Base-by-base conservation (phyloP, 2,888 invertebrate species). In the Drosophila pseudotalamancana region DNA sequence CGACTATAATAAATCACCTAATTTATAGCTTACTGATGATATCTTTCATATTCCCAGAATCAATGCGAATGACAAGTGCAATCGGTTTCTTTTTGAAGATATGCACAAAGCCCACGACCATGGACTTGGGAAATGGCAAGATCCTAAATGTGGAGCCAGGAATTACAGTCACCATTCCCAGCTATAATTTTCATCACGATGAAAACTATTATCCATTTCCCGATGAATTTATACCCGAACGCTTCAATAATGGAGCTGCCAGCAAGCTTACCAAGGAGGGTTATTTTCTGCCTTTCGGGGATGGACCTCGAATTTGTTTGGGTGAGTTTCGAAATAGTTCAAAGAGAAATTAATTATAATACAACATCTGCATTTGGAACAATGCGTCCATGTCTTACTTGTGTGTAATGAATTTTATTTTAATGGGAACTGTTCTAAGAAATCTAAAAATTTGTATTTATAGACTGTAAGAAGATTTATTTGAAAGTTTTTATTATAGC, bases 291-390 rank as follows among this genome's bases (percentile, higher is more conserved):
- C 81, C 89, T 3, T 90, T 90, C 23, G 90, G 91, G 0, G 86
- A 90, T 75, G 91, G 90, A 6, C 91, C 90, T 1, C 71, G 90
- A 5, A 87, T 87, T 25, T 91, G 90, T 29, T 42, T 87, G 42
- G 90, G 90, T 90, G 55, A 60, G 82, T 71, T 16, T 23, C 6
- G 1, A 2, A 2, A 9, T 9, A 0, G 4, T 4, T n/a, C n/a
- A n/a, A n/a, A n/a, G n/a, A n/a, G n/a, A n/a, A n/a, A n/a, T n/a
- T n/a, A n/a, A n/a, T n/a, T n/a, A n/a, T n/a, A n/a, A n/a, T n/a
- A n/a, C n/a, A n/a, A n/a, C n/a, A n/a, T n/a, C n/a, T n/a, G n/a
- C n/a, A n/a, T n/a, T n/a, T n/a, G n/a, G n/a, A n/a, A n/a, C n/a
- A n/a, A n/a, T n/a, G n/a, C n/a, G n/a, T n/a, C n/a, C n/a, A n/a